Conservation (phyloP, 2,113 vertebrate species). For the Nannobrachium achirus region DNA sequence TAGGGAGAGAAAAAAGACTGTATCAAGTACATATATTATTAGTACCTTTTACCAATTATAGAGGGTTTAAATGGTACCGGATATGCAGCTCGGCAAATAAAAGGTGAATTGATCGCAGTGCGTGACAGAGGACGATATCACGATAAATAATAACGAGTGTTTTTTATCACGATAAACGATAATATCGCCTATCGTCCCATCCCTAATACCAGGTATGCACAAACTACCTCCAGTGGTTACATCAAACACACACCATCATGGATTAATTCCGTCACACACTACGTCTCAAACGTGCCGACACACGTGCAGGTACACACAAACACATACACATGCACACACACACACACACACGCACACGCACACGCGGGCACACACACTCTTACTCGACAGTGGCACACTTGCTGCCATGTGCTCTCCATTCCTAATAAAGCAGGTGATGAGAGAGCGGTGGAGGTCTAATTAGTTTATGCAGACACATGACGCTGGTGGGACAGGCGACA, state of each 20-base stretch:
- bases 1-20: too few relatives aligned
- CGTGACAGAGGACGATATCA: too few relatives aligned
- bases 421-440: conserved; percentile 83
- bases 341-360: neutral
- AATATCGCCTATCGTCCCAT: too few relatives aligned
- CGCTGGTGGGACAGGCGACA: conserved; percentile 87
- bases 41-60: too few relatives aligned
- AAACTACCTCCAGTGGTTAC: conserved; percentile 16
- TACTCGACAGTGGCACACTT: conserved; percentile 55
- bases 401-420: conserved; percentile 67
- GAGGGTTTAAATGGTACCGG: too few relatives aligned
- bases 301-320: neutral
- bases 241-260: conserved; percentile 46
- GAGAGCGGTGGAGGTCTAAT: conserved; percentile 85
- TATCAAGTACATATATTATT: too few relatives aligned
- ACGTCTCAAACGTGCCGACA: conserved; percentile 1
- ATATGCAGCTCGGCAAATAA: too few relatives aligned
- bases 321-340: neutral
- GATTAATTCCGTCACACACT: conserved; percentile 50
- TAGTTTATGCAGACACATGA: conserved; percentile 89
- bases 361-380: conserved; percentile 39
- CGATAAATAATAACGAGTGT: too few relatives aligned
- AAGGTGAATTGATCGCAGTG: too few relatives aligned
- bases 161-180: too few relatives aligned
- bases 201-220: conserved; percentile 12